A percentile compares a stretch with the other conserved stretches of the same genome.
These are phyloP conservation scores for Agrotis puta DNA, from an alignment of 2,888 invertebrate genomes.

Conservation along the genomic window DNA sequence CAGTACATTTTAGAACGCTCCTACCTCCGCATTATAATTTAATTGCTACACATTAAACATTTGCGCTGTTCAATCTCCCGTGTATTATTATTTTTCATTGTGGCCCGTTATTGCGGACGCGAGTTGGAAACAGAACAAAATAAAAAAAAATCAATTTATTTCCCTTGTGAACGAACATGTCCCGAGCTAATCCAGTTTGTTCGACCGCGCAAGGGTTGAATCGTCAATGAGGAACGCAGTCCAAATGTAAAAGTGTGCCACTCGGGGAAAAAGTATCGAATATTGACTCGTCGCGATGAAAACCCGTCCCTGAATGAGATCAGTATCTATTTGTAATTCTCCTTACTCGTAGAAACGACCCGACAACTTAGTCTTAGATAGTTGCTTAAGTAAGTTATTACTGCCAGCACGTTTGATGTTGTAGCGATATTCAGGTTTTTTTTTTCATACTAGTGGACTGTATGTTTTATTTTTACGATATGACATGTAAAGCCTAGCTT, in stretches of 20 bases:
- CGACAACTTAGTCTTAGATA: slow-evolving; percentile 61
- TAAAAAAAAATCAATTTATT: slow-evolving; percentile 90
- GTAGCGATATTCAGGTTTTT: background rate
- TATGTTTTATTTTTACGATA: too few relatives aligned
- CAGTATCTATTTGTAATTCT: slow-evolving; percentile 80
- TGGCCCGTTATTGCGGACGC: slow-evolving; percentile 84
- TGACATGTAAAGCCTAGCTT: too few relatives aligned
- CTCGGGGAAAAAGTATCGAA: slow-evolving; percentile 83
- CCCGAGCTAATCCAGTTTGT: slow-evolving; percentile 90
- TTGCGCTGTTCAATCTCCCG: slow-evolving; percentile 79
- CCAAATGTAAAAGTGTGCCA: slow-evolving; percentile 87
- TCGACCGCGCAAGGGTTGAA: slow-evolving; percentile 90
- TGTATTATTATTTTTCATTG: slow-evolving; percentile 86
- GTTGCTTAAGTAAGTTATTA: slow-evolving; percentile 58
- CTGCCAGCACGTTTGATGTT: slow-evolving; percentile 27
- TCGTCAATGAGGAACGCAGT: slow-evolving; percentile 88
- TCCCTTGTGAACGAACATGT: slow-evolving; percentile 89
- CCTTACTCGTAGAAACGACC: slow-evolving; percentile 69
- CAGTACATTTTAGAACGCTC: slow-evolving; percentile 38
- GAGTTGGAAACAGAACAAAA: slow-evolving; percentile 81
- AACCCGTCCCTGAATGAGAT: slow-evolving; percentile 78
- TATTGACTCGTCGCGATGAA: slow-evolving; percentile 84
- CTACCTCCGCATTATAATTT: slow-evolving; percentile 56
- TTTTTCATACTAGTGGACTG: background rate
- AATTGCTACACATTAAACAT: slow-evolving; percentile 70